Evolutionary conservation across 2,888 invertebrate genomes (phyloP), one percentile per base, ranked within the genome.

Genomic region (Uropetala carovei): DNA sequence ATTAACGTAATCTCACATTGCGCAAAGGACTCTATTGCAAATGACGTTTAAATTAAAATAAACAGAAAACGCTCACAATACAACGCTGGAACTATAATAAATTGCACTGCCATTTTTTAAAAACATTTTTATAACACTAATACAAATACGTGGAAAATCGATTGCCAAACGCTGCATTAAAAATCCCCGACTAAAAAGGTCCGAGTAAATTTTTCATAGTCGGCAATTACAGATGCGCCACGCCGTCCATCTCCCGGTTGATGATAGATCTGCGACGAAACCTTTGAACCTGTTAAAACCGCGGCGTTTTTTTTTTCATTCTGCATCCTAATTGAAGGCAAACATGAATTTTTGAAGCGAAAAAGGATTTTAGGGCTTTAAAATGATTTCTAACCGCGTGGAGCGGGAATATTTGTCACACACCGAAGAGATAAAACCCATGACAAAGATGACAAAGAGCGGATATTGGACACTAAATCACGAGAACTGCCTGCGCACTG

Each of bases 331-430:
- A 89, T 89, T 89, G 89, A 89, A 89, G 89, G 89, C 89, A 89
- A 89, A 89, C 89, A 89, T 60, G 64, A 89, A 89, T 64, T 60
- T 68, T 89, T 43, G 89, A 64, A 27, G 27, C 75, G 75, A 75
- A 75, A 75, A 68, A 22, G 64, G 60, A 30, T 86, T 60, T n/a
- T 60, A 30, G 18, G 89, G 89, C 89, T 89, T 89, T 89, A 89
- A 89, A 89, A 89, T 89, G 89, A 89, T 89, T 89, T 89, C 89
- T 64, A 64, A 89, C 89, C 89, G 89, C 89, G 89, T 11, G 89
- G 64, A 89, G 43, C 89, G 60, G 64, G 89, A 64, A 86, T 89
- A 89, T 89, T 89, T 89, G 89, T 89, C 89, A 89, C 89, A 11
- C 86, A 30, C 30, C 59, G n/a, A 68, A 68, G 89, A 89, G 89